Evolutionary conservation across 1,140 invertebrate genomes (phyloP).

Genomic region (Nautilus pompilius): DNA sequence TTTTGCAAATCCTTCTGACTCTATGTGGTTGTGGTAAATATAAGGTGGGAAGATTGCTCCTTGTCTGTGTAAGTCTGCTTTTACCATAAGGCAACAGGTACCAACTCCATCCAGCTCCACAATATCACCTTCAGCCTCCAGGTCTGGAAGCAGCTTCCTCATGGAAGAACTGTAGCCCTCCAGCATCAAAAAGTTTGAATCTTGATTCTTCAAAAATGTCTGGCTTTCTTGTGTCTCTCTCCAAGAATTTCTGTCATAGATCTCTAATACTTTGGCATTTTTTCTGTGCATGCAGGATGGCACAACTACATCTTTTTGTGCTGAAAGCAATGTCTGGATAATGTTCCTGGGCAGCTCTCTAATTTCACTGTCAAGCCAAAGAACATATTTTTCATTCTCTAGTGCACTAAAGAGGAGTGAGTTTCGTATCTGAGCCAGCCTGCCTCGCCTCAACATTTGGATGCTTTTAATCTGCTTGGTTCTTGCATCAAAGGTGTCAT

Average conservation of each 20-base stretch:
- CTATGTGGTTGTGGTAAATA: constrained; percentile 17
- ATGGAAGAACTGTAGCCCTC: constrained; percentile 15
- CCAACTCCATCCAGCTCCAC: constrained; percentile 22
- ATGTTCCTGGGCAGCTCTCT: constrained; percentile 10
- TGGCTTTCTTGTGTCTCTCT: constrained; percentile 13
- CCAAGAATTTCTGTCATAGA: constrained; percentile 23
- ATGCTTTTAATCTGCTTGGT: constrained; percentile 4
- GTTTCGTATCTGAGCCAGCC: constrained; percentile 16
- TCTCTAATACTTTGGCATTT: background rate
- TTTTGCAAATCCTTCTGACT: constrained; percentile 20
- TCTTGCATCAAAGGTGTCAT: background rate
- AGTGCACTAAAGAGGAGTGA: constrained; percentile 10
- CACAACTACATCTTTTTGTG: constrained; percentile 10
- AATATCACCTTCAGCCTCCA: constrained; percentile 9
- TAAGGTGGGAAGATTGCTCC: constrained; percentile 17
- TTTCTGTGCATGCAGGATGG: constrained; percentile 15
- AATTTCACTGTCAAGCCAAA: constrained; percentile 22
- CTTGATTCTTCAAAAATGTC: background rate
- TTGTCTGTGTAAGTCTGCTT: constrained; percentile 9
- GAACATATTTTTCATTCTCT: constrained; percentile 11
- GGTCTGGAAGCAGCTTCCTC: constrained; percentile 8
- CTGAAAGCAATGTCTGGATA: constrained; percentile 12
- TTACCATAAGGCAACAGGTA: constrained; percentile 13
- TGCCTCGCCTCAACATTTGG: constrained; percentile 11
- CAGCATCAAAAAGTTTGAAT: constrained; percentile 12